phyloP scores from a whole-genome alignment of 2,113 vertebrate species.

The Noturus placidus region DNA sequence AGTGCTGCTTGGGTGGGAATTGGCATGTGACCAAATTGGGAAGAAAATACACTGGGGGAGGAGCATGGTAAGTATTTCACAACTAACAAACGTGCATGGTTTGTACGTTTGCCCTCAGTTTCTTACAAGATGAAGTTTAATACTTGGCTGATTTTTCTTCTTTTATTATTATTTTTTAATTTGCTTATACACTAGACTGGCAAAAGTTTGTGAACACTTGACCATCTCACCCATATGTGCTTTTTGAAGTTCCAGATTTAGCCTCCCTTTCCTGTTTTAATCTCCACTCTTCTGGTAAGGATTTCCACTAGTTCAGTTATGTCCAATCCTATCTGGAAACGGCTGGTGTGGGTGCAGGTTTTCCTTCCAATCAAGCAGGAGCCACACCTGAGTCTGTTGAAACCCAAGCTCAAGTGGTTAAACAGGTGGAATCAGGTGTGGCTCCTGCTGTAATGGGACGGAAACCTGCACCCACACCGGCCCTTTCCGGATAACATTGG shows the following conservation, averaged over 20 bases:
- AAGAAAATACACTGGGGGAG: not conserved
- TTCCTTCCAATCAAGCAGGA: no score
- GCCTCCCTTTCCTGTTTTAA: not conserved
- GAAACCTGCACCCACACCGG: no score
- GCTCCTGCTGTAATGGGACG: no score
- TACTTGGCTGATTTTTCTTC: not conserved
- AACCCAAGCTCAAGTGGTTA: no score
- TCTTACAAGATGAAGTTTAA: not conserved
- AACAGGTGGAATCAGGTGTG: no score
- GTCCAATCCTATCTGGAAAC: no score
- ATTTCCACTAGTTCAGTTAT: no score
- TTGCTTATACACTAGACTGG: not conserved
- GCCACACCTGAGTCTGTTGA: no score
- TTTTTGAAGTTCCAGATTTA: not conserved
- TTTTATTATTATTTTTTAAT: not conserved
- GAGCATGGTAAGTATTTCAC: slow-evolving; percentile 46
- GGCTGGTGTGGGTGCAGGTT: no score
- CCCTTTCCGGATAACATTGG: no score
- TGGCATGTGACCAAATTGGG: not conserved
- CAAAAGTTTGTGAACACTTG: not conserved
- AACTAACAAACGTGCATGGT: slow-evolving; percentile 2
- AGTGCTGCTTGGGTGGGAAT: not conserved
- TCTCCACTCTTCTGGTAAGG: not conserved
- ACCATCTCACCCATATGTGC: not conserved
- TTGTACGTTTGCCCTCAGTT: not conserved